Conservation (phyloP, 2,797 vertebrate genomes). For the Enteromius viviparus region DNA sequence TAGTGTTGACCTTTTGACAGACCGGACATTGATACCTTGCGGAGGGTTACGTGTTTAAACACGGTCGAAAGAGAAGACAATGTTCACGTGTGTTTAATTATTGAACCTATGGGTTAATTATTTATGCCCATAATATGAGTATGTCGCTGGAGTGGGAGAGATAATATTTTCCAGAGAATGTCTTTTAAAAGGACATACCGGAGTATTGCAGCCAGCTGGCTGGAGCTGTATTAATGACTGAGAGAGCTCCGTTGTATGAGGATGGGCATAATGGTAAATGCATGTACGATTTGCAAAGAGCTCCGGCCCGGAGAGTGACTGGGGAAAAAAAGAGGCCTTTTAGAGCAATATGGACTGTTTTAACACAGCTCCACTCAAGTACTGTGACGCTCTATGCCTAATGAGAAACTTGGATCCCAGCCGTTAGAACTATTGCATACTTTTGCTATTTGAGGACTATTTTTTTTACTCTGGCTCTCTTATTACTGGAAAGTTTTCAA, state of each 20-base stretch:
- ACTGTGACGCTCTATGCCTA: slow-evolving; percentile 49
- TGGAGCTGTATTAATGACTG: slow-evolving; percentile 56
- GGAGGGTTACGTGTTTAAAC: slow-evolving; percentile 32
- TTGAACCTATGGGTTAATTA: slow-evolving; percentile 59
- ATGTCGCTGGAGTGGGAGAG: slow-evolving; percentile 47
- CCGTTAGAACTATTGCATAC: slow-evolving; percentile 40
- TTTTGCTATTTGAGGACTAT: slow-evolving; percentile 34
- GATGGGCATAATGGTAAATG: slow-evolving; percentile 65
- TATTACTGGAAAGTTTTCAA: slow-evolving; percentile 7
- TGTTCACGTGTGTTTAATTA: slow-evolving; percentile 57
- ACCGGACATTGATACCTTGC: slow-evolving; percentile 23
- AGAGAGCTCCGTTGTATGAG: slow-evolving; percentile 44
- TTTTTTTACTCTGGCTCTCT: neutral
- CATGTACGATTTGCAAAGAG: slow-evolving; percentile 59
- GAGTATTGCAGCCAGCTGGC: slow-evolving; percentile 44
- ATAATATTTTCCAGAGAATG: slow-evolving; percentile 56
- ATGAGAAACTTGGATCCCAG: slow-evolving; percentile 60
- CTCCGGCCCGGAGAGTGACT: slow-evolving; percentile 34
- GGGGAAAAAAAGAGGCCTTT: slow-evolving; percentile 44
- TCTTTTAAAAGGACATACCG: slow-evolving; percentile 51
- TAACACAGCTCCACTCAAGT: slow-evolving; percentile 53
- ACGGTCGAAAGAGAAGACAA: slow-evolving; percentile 50
- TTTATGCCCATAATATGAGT: slow-evolving; percentile 55
- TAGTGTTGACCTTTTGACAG: slow-evolving; percentile 41
- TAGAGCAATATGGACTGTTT: slow-evolving; percentile 48